Percentiles rank a stretch among this genome's conserved stretches.
phyloP scores from a whole-genome alignment of 2,797 vertebrate genomes.

The Labroides dimidiatus region DNA sequence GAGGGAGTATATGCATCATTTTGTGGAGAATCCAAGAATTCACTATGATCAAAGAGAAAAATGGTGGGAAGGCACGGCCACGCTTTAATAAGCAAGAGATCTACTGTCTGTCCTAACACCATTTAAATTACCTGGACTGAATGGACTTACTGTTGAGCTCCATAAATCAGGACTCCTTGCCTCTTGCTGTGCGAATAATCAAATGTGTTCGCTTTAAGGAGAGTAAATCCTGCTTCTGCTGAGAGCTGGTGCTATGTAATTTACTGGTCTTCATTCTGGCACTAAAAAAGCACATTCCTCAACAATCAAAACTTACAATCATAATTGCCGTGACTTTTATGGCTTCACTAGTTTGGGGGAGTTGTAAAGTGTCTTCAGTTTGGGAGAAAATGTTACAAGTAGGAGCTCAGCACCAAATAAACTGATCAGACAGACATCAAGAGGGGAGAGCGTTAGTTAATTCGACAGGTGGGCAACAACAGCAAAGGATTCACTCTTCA shows the following conservation, averaged over 20 bases:
- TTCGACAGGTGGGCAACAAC: constrained; percentile 29
- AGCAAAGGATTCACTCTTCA: constrained; percentile 27
- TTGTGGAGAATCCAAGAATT: constrained; percentile 53
- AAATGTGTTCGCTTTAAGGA: constrained; percentile 53
- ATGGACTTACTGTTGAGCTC: constrained; percentile 41
- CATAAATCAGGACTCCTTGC: constrained; percentile 36
- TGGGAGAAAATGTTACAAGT: constrained; percentile 1
- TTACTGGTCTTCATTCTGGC: constrained; percentile 30
- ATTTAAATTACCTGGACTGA: constrained; percentile 59
- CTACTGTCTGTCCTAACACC: constrained; percentile 49
- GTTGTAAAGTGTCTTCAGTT: background rate
- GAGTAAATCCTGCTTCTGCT: constrained; percentile 52
- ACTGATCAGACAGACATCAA: constrained; percentile 35
- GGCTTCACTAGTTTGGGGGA: background rate
- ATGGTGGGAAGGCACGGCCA: constrained; percentile 25
- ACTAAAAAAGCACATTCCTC: constrained; percentile 21
- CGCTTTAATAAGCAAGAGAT: constrained; percentile 59
- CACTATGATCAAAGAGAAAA: constrained; percentile 53
- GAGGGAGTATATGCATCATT: constrained; percentile 37
- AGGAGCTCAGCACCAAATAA: background rate
- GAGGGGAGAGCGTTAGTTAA: constrained; percentile 3
- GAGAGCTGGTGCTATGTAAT: constrained; percentile 43
- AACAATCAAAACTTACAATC: constrained; percentile 16
- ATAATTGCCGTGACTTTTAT: background rate
- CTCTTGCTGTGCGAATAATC: constrained; percentile 59